Base-by-base conservation (phyloP, 2,797 vertebrate genomes). In the Rhynchotus rufescens region DNA sequence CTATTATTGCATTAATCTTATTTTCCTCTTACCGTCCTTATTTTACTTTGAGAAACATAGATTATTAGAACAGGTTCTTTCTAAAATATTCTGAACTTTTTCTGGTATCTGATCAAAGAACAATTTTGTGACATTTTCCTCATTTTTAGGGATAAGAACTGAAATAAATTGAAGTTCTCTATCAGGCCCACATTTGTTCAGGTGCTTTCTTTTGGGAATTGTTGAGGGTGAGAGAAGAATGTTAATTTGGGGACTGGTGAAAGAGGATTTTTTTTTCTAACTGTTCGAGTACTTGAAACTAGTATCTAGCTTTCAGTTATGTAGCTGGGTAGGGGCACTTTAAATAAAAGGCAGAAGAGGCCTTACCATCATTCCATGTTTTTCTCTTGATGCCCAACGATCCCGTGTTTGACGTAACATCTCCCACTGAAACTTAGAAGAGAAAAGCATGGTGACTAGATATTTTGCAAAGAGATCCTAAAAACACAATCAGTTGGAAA, bases 361-460 rank as follows among this genome's bases (percentile, higher is more conserved):
- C 93, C 94, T 97, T 97, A 97, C 95, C 94, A 51, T 97, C 90
- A 72, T 88, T 89, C 26, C 84, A 61, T 72, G 86, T 51, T 96
- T 97, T 97, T 76, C 96, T 97, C 89, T 98, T 97, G 88, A 85
- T 73, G 65, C 67, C 90, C 81, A 91, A 62, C 57, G 88, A 67
- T 95, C 92, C 81, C 57, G 74, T 78, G 38, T 92, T 93, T 90
- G 82, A 83, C 74, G 81, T 87, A 59, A 88, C 75, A 81, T 94
- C 95, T 96, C 93, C 92, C 92, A 89, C 91, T 96, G 95, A 93
- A 94, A 97, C 82, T 95, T 90, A 91, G 32, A 94, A 93, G 76
- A 96, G 74, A 95, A 94, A 84, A 86, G 49, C 28, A 85, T 62
- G 64, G 12, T 94, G 42, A 91, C 34, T 87, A 61, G 84, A 16